Conservation (phyloP, 2,888 invertebrate genomes). For the Drosophila nr. perissopoda region DNA sequence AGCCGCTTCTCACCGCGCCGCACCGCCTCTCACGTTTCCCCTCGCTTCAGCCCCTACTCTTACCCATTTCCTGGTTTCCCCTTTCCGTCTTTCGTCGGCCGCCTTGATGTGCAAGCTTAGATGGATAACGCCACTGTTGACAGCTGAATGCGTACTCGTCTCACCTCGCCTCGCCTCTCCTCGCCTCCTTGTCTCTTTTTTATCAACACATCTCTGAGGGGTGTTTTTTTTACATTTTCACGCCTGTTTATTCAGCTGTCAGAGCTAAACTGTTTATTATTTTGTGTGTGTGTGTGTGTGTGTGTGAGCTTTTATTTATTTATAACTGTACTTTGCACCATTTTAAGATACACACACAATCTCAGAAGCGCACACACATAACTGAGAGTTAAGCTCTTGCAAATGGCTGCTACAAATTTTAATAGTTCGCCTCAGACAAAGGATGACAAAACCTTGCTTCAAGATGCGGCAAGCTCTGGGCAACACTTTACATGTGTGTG, state of each 20-base stretch:
- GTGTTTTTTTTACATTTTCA: constrained; percentile 49
- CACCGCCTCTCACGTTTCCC: background rate
- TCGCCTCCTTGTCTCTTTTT: background rate
- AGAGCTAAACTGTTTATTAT: constrained; percentile 74
- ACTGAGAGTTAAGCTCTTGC: constrained; percentile 36
- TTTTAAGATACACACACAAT: constrained; percentile 33
- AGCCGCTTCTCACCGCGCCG: constrained; percentile 50
- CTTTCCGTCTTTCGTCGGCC: background rate
- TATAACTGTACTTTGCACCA: constrained; percentile 58
- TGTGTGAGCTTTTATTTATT: constrained; percentile 62
- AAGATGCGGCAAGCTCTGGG: constrained; percentile 42
- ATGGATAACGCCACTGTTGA: constrained; percentile 72
- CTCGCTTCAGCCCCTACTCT: background rate
- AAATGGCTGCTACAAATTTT: constrained; percentile 53
- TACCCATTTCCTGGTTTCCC: background rate
- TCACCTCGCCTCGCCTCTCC: background rate
- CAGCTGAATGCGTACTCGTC: constrained; percentile 61
- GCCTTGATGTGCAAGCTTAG: constrained; percentile 39
- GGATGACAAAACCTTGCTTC: constrained; percentile 36
- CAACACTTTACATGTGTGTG: constrained; percentile 19
- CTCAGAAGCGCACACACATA: constrained; percentile 9
- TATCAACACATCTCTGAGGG: constrained; percentile 3
- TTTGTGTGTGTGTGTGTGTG: constrained; percentile 34
- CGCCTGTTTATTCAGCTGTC: constrained; percentile 65
- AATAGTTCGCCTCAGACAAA: constrained; percentile 59